phyloP scores from a whole-genome alignment of 1,140 invertebrate genomes.

The Meteorus sp. region DNA sequence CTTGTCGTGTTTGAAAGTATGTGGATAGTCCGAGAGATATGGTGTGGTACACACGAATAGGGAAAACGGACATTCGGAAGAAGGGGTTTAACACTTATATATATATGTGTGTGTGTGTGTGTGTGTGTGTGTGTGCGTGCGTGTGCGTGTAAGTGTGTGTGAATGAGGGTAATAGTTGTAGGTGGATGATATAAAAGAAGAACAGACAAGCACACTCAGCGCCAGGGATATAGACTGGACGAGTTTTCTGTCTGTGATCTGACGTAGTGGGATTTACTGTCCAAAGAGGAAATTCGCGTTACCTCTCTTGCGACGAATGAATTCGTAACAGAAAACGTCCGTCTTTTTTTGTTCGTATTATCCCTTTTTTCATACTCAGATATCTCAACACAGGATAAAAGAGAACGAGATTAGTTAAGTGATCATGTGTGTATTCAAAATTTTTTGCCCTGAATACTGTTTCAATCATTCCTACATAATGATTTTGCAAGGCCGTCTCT shows the following conservation, averaged over 20 bases:
- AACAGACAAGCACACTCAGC: constrained; percentile 43
- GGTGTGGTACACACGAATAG: no score
- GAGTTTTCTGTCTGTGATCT: constrained; percentile 36
- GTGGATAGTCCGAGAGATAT: no score
- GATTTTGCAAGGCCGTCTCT: no score
- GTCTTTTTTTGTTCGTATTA: not conserved
- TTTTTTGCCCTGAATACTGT: no score
- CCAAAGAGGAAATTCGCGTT: constrained; percentile 39
- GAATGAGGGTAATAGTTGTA: constrained; percentile 7
- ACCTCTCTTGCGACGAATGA: constrained; percentile 32
- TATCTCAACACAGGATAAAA: no score
- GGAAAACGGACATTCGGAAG: no score
- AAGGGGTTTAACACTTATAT: constrained; percentile 22
- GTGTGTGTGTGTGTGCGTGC: not conserved
- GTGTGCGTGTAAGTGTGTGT: not conserved
- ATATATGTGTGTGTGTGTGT: not conserved
- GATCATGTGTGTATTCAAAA: no score
- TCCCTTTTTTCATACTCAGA: no score
- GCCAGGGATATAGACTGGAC: constrained; percentile 29
- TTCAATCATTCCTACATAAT: no score
- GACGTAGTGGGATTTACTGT: constrained; percentile 41
- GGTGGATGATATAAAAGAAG: constrained; percentile 16
- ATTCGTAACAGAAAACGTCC: constrained; percentile 14
- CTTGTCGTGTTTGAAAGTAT: no score
- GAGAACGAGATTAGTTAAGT: no score